These are phyloP conservation scores for Tinea semifulvella DNA, from an alignment of 2,888 invertebrate genomes.

Conservation along the genomic window DNA sequence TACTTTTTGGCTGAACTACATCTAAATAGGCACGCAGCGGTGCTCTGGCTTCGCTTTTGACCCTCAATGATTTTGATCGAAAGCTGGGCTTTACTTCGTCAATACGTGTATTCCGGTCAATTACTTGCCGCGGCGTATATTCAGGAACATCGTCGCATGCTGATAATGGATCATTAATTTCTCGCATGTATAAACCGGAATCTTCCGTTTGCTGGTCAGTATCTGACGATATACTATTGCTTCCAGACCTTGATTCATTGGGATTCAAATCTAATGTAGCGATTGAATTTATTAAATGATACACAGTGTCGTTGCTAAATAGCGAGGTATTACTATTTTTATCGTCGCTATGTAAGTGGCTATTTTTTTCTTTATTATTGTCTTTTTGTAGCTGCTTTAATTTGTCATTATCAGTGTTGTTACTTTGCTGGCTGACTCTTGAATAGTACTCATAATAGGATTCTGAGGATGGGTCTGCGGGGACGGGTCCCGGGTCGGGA, in stretches of 20 bases:
- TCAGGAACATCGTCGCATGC: constrained; percentile 56
- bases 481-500: constrained; percentile 57
- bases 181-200: constrained; percentile 55
- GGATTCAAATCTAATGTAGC: constrained; percentile 52
- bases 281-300: constrained; percentile 57
- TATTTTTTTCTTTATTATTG: constrained; percentile 36
- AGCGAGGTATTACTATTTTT: constrained; percentile 23
- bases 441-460: constrained; percentile 63
- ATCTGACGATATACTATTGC: constrained; percentile 33
- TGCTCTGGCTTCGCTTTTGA: constrained; percentile 59
- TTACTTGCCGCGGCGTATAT: constrained; percentile 44
- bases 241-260: constrained; percentile 45
- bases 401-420: constrained; percentile 59
- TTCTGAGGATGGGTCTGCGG: constrained; percentile 55
- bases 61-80: constrained; percentile 62
- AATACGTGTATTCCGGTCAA: constrained; percentile 49
- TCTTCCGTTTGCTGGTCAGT: constrained; percentile 53
- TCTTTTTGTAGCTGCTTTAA: constrained; percentile 49
- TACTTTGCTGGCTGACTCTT: constrained; percentile 59
- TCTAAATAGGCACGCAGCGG: constrained; percentile 53
- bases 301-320: constrained; percentile 44
- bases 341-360: constrained; percentile 21
- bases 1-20: constrained; percentile 33
- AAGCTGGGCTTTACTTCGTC: constrained; percentile 55
- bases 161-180: constrained; percentile 52